Conservation (phyloP, 2,888 invertebrate genomes). For the Allacma fusca region DNA sequence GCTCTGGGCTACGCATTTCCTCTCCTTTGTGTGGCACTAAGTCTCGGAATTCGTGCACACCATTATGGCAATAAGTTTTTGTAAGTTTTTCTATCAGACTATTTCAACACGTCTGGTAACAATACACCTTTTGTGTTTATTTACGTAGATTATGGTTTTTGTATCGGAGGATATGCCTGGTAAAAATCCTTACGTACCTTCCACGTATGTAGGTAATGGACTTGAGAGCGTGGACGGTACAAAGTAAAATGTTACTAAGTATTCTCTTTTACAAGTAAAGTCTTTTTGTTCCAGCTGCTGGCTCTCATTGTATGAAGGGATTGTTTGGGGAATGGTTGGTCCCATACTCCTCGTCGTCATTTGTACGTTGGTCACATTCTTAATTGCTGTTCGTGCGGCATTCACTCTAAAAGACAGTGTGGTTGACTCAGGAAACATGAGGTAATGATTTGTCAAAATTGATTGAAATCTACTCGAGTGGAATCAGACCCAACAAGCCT, state of each 20-base stretch:
- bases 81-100: conserved; percentile 70
- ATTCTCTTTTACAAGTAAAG: no score
- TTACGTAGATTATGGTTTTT: not conserved
- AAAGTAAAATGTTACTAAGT: not conserved
- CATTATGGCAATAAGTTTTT: conserved; percentile 94
- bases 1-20: conserved; percentile 92
- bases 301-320: conserved; percentile 91
- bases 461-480: conserved; percentile 24
- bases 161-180: not conserved
- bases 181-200: no score
- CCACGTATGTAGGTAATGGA: no score
- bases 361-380: conserved; percentile 80
- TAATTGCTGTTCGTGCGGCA: conserved; percentile 87
- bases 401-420: conserved; percentile 90
- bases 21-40: conserved; percentile 87
- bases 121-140: conserved; percentile 5
- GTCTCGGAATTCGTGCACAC: conserved; percentile 90
- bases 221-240: not conserved
- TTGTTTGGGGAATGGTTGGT: conserved; percentile 94
- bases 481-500: conserved; percentile 24
- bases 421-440: conserved; percentile 82
- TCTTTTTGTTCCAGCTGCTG: conserved; percentile 77
- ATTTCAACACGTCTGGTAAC: not conserved
- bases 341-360: conserved; percentile 77
- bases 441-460: conserved; percentile 65